Evolutionary conservation across 1,140 invertebrate species (phyloP), one percentile per base, ranked within the genome.

Genomic region (Cyphomyrmex costatus): DNA sequence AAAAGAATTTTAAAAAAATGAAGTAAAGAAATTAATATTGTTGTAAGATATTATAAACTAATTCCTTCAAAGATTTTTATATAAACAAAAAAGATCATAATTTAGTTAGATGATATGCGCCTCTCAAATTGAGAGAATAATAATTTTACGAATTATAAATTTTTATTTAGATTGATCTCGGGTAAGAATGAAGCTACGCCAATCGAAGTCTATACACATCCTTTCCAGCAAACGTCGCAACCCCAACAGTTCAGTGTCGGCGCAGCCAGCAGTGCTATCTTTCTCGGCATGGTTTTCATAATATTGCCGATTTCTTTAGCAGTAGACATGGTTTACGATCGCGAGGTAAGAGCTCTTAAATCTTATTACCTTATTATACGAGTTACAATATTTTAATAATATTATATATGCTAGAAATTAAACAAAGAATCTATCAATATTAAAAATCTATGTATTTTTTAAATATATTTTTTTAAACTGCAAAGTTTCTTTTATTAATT

Each of bases 321-420:
- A 14, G 96, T 97, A n/a, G 97, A 98, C 80, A 96, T 98, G 94
- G 98, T 98, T 1, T 97, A 97, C 91, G 98, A 98, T 95, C 95
- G 97, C 93, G 97, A 98, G 96, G 98, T 98, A 95, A 93, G 89
- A 14, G 10, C 19, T 82, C 12, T 66, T n/a, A 60, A 82, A 82
- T 24, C 3, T 8, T 53, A 30, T n/a, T 42, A 42, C 10, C 36
- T 42, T 8, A 42, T 42, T 42, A 42, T 42, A 42, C 2, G 36
- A 8, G 3, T 42, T 42, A 3, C 5, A 74, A 58, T 58, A 74
- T 73, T 51, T 74, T 74, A 36, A 24, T 5, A 66, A 66, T 10
- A 42, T 21, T 16, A 56, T 21, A 8, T 42, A 10, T 8, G 36
- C 36, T 42, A 42, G n/a, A 30, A 53, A n/a, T 73, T 73, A 30